Evolutionary conservation across 2,888 invertebrate genomes (phyloP).

Genomic region (Taphrorychus bicolor): DNA sequence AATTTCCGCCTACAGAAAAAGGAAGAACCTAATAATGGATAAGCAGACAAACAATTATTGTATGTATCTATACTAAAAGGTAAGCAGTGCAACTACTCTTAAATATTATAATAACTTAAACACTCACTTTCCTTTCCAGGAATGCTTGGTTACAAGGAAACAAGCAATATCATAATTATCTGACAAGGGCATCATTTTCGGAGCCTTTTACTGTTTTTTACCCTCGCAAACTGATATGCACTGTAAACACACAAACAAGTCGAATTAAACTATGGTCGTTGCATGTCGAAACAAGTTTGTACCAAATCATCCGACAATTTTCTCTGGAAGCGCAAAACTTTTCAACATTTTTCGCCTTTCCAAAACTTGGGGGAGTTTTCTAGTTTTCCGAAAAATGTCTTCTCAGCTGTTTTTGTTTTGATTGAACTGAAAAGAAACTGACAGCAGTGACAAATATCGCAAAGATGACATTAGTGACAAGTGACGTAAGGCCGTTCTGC

Average conservation of each 20-base stretch:
- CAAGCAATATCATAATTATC: slow-evolving; percentile 97
- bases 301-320: background rate
- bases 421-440: no score
- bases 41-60: no score
- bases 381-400: background rate
- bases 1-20: no score
- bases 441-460: slow-evolving; percentile 2
- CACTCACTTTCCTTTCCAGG: slow-evolving; percentile 97
- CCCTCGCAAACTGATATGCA: background rate
- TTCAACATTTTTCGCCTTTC: slow-evolving; percentile 11
- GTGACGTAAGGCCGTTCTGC: background rate
- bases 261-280: background rate
- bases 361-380: slow-evolving; percentile 17
- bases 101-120: no score
- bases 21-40: no score
- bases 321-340: background rate
- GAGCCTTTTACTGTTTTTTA: background rate
- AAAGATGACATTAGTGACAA: background rate
- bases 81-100: no score
- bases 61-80: no score
- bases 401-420: slow-evolving; percentile 28
- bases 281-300: no score
- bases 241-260: background rate
- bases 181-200: slow-evolving; percentile 79
- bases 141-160: slow-evolving; percentile 96